Conservation (phyloP, 2,888 invertebrate species). For the Lucinisca nassula region DNA sequence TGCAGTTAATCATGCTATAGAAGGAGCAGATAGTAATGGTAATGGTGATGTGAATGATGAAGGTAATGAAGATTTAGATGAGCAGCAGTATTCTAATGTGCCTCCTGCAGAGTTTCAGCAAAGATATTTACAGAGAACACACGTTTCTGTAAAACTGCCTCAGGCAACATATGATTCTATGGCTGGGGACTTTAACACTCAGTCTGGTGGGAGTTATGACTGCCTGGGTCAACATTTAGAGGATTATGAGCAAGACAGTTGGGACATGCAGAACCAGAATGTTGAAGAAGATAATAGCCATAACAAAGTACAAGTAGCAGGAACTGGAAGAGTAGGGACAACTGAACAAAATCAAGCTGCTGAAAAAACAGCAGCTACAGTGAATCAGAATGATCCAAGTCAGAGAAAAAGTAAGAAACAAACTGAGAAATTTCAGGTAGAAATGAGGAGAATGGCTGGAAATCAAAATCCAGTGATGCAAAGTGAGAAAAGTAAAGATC, state of each 20-base stretch:
- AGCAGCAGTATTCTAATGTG: constrained; percentile 20
- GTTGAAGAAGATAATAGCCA: neutral
- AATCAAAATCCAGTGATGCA: neutral
- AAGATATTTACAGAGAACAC: constrained; percentile 54
- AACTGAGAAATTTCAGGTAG: neutral
- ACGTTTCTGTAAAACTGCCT: constrained; percentile 66
- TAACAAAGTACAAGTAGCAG: too few relatives aligned
- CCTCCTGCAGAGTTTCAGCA: constrained; percentile 44
- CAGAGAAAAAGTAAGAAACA: neutral
- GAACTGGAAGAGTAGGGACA: neutral
- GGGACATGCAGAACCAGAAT: neutral
- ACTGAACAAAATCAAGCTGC: neutral
- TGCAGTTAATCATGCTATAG: neutral
- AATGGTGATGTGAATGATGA: neutral
- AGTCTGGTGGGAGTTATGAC: constrained; percentile 17
- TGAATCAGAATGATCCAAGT: neutral
- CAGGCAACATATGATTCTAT: constrained; percentile 67
- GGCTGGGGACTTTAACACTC: neutral
- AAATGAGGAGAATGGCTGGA: neutral
- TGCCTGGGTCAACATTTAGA: constrained; percentile 13
- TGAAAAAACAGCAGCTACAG: neutral
- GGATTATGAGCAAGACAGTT: neutral
- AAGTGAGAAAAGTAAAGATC: constrained; percentile 17
- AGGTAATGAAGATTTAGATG: neutral
- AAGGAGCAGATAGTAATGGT: neutral